These are phyloP conservation scores for Drosophila watanabei DNA, from an alignment of 1,140 invertebrate genomes.

Conservation along the genomic window DNA sequence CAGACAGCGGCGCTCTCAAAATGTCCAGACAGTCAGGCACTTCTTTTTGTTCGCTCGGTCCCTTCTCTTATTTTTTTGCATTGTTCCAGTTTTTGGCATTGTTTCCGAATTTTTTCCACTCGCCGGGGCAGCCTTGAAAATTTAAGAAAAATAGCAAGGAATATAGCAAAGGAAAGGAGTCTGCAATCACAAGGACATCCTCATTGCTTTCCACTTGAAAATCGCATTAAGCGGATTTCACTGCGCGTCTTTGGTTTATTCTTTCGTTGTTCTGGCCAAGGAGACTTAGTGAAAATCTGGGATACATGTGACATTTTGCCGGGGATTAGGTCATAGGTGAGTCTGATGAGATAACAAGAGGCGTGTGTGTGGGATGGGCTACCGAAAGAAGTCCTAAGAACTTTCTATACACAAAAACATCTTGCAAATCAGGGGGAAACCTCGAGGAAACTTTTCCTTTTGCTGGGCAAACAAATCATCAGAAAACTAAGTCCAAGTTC, in stretches of 20 bases:
- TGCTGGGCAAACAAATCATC: constrained; percentile 34
- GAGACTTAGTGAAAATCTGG: constrained; percentile 20
- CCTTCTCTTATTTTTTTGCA: constrained; percentile 30
- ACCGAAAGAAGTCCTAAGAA: constrained; percentile 9
- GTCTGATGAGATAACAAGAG: constrained; percentile 40
- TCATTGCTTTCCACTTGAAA: constrained; percentile 77
- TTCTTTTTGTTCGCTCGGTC: constrained; percentile 50
- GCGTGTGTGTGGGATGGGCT: constrained; percentile 45
- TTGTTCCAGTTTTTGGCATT: constrained; percentile 72
- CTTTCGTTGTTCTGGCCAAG: background rate
- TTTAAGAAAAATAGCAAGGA: constrained; percentile 30
- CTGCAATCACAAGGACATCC: constrained; percentile 35
- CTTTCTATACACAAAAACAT: constrained; percentile 4
- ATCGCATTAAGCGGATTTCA: constrained; percentile 74
- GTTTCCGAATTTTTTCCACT: constrained; percentile 43
- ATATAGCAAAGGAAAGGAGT: constrained; percentile 19
- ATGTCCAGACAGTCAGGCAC: constrained; percentile 72
- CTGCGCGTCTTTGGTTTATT: constrained; percentile 50
- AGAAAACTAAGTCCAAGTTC: constrained; percentile 46
- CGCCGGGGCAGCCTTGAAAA: constrained; percentile 66
- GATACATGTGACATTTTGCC: constrained; percentile 52
- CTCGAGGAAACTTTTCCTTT: constrained; percentile 22
- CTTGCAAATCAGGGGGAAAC: constrained; percentile 12
- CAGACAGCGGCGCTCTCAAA: constrained; percentile 49
- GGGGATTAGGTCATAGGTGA: constrained; percentile 62